A percentile compares a stretch with the other conserved stretches of the same genome.
Evolutionary conservation across 2,888 invertebrate species (phyloP).

Genomic region (Odontocolon sp.): DNA sequence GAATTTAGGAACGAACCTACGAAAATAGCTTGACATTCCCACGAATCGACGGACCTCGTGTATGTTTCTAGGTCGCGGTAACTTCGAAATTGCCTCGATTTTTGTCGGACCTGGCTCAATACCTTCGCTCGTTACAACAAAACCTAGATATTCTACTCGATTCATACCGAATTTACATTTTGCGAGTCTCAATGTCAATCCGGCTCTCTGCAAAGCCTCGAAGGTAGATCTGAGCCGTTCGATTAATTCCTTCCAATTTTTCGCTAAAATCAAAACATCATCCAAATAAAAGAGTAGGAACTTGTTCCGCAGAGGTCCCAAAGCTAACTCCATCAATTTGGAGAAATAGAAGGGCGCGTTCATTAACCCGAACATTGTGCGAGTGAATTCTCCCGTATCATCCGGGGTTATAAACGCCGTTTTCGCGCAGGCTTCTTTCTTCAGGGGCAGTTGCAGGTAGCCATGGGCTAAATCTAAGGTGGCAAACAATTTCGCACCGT

Average conservation of each 20-base stretch:
- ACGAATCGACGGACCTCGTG: conserved; percentile 45
- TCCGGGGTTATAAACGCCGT: conserved; percentile 64
- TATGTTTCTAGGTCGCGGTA: conserved; percentile 33
- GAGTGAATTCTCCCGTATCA: conserved; percentile 65
- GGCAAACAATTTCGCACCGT: conserved; percentile 25
- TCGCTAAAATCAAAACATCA: conserved; percentile 65
- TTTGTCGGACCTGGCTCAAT: conserved; percentile 61
- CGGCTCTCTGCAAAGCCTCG: conserved; percentile 57
- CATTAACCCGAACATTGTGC: conserved; percentile 68
- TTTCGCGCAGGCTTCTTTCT: conserved; percentile 44
- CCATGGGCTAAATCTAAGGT: conserved; percentile 52
- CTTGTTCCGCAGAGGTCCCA: conserved; percentile 58
- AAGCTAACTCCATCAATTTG: conserved; percentile 53
- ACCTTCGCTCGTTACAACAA: conserved; percentile 46
- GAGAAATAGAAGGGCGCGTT: conserved; percentile 69
- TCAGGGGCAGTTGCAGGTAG: conserved; percentile 57
- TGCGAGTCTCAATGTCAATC: conserved; percentile 64
- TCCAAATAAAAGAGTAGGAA: conserved; percentile 69
- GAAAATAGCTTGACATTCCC: conserved; percentile 37
- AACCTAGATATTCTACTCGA: conserved; percentile 69
- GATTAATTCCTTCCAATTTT: conserved; percentile 61
- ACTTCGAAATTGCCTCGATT: conserved; percentile 55
- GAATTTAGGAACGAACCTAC: no score
- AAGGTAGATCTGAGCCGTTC: conserved; percentile 59
- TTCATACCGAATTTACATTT: conserved; percentile 67